A percentile compares a stretch with the other conserved stretches of the same genome.
These are phyloP conservation scores for Tor tambroides DNA, from an alignment of 2,113 vertebrate species.

Conservation along the genomic window DNA sequence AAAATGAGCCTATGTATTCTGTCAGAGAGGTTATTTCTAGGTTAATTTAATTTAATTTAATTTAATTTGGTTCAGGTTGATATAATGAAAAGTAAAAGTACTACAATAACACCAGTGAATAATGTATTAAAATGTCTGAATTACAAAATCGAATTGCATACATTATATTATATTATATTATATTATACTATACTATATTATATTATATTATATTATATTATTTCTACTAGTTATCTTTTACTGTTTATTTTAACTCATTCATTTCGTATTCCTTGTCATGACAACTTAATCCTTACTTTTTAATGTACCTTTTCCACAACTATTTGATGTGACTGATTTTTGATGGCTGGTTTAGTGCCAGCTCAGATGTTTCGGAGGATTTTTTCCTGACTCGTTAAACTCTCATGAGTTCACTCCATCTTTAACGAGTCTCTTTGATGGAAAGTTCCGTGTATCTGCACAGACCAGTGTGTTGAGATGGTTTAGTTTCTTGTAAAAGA, in stretches of 20 bases:
- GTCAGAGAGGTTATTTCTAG: not conserved
- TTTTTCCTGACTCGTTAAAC: constrained; percentile 67
- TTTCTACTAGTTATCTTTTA: not conserved
- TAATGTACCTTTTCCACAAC: not conserved
- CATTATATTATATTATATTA: not conserved
- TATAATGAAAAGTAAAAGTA: no score
- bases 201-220: not conserved
- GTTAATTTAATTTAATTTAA: not conserved
- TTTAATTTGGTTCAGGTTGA: not conserved
- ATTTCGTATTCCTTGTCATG: not conserved
- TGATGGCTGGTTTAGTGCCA: not conserved
- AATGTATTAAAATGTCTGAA: not conserved
- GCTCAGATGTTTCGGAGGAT: constrained; percentile 49
- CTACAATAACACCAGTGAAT: not conserved
- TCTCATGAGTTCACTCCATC: constrained; percentile 71
- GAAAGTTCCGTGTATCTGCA: constrained; percentile 68
- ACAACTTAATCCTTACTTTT: not conserved
- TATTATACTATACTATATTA: not conserved
- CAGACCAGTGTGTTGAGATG: constrained; percentile 7
- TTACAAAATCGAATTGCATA: no score
- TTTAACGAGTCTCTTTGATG: constrained; percentile 72
- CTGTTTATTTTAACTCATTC: not conserved
- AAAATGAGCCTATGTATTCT: not conserved
- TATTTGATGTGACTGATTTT: not conserved
- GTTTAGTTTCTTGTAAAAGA: constrained; percentile 17